phyloP scores from a whole-genome alignment of 2,113 vertebrate species.

The Prolemur simus region DNA sequence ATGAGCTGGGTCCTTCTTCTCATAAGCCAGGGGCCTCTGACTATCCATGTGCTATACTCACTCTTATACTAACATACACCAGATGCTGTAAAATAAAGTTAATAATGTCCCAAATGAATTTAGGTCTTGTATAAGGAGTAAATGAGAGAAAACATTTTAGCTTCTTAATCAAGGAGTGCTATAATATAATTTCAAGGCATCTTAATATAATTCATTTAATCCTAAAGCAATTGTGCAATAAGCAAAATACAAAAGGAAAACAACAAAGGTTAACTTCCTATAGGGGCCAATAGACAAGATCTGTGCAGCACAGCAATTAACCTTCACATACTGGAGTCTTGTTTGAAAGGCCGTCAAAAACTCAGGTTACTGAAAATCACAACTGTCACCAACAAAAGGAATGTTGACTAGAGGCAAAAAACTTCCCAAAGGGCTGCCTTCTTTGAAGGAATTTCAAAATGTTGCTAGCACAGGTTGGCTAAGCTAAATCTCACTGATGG shows the following conservation, averaged over 20 bases:
- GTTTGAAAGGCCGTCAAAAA: slow-evolving; percentile 69
- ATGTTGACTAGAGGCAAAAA: slow-evolving; percentile 84
- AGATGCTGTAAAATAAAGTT: slow-evolving; percentile 36
- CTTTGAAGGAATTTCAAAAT: slow-evolving; percentile 67
- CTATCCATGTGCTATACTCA: not conserved
- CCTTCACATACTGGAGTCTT: slow-evolving; percentile 74
- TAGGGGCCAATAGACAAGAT: slow-evolving; percentile 70
- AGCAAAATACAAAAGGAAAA: slow-evolving; percentile 79
- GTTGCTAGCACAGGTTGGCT: slow-evolving; percentile 50
- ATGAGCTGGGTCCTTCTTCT: not conserved
- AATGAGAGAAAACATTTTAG: slow-evolving; percentile 68
- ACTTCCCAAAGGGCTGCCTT: slow-evolving; percentile 73
- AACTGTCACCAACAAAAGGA: slow-evolving; percentile 82
- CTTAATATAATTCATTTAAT: slow-evolving; percentile 78
- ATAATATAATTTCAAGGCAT: slow-evolving; percentile 82
- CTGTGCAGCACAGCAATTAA: slow-evolving; percentile 75
- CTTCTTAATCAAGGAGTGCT: slow-evolving; percentile 75
- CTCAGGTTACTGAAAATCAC: slow-evolving; percentile 77
- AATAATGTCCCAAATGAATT: slow-evolving; percentile 48
- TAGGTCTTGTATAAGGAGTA: slow-evolving; percentile 69
- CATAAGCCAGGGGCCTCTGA: not conserved
- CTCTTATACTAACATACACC: not conserved
- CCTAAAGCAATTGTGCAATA: slow-evolving; percentile 82
- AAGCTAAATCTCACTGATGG: slow-evolving; percentile 55
- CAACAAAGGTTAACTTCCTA: slow-evolving; percentile 64